Base-by-base conservation (phyloP, 2,113 vertebrate species). In the Tyto alba region DNA sequence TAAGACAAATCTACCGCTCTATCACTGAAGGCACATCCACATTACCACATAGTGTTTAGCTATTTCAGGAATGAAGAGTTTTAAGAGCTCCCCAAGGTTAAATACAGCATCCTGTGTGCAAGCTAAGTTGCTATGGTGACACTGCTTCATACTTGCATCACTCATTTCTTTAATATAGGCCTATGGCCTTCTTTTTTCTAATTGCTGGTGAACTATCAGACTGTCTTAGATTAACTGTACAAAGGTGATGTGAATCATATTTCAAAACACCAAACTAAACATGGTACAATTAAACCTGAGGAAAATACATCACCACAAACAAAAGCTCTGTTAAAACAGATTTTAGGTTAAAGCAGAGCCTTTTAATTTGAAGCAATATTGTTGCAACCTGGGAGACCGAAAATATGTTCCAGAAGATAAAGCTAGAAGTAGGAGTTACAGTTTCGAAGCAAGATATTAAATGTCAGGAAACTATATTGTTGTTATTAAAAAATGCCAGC, bases 41-140 rank as follows among this genome's bases (percentile, higher is more conserved):
- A 59, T 89, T 90, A 88, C 60, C 85, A 62, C 80, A 60, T 5
- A 82, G 55, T 73, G 57, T 53, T 95, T 55, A 95, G 73, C 82
- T 92, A 95, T 96, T 95, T 92, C 93, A 97, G 95, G 86, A 94
- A 93, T 29, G 43, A 85, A 95, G 76, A 45, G 59, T 95, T 97
- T 88, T 92, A 91, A 96, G 88, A 91, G 89, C 90, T 97, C 89
- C 68, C 72, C 94, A 84, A 85, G 74, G 89, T 96, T 97, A 97
- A 95, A 95, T 92, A 69, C 86, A 92, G 94, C n/a, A 96, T 97
- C 85, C 30, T 74, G 11, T 90, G 85, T 95, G 85, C 85, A 97
- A 95, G 88, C 63, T 3, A 30, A 89, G 96, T 96, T 97, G 94
- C 95, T 94, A 93, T 95, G 84, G 93, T 93, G 85, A 97, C 48